Conservation (phyloP, 30 jellyfish, hydroid and myxozoan species). For the Aurelia sp. region DNA sequence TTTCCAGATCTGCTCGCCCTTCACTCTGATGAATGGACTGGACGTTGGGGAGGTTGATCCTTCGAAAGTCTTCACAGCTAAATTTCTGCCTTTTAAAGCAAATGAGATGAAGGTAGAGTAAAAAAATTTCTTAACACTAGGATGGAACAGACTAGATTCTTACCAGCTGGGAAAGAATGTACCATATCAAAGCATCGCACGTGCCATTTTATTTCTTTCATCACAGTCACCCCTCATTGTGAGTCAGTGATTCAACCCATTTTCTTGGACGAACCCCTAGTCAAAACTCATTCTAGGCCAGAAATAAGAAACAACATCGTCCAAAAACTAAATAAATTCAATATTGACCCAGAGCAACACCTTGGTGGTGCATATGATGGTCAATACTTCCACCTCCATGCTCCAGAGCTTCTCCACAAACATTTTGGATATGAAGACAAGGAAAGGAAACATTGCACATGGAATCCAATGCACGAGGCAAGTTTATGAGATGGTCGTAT, state of each 20-base stretch:
- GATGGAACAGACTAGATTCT: slow-evolving; percentile 35
- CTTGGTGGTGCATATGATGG: slow-evolving; percentile 6
- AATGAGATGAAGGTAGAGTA: background rate
- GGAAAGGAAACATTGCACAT: background rate
- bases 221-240: slow-evolving; percentile 18
- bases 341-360: background rate
- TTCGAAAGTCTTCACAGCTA: background rate
- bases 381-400: slow-evolving; percentile 8
- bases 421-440: background rate
- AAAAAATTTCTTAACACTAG: background rate
- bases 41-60: slow-evolving; percentile 41
- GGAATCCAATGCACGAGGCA: slow-evolving; percentile 10
- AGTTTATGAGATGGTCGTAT: background rate
- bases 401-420: background rate
- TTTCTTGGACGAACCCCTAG: background rate
- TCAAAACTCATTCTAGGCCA: background rate
- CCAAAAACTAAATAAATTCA: background rate
- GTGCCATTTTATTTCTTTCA: slow-evolving; percentile 21
- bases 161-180: slow-evolving; percentile 9
- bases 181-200: slow-evolving; percentile 42
- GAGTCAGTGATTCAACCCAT: background rate
- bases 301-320: background rate
- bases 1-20: slow-evolving; percentile 1
- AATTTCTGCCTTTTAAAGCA: slow-evolving; percentile 25
- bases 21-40: background rate